phyloP scores from a whole-genome alignment of 1,140 invertebrate species.

The Hyposmocoma kahamanoa region DNA sequence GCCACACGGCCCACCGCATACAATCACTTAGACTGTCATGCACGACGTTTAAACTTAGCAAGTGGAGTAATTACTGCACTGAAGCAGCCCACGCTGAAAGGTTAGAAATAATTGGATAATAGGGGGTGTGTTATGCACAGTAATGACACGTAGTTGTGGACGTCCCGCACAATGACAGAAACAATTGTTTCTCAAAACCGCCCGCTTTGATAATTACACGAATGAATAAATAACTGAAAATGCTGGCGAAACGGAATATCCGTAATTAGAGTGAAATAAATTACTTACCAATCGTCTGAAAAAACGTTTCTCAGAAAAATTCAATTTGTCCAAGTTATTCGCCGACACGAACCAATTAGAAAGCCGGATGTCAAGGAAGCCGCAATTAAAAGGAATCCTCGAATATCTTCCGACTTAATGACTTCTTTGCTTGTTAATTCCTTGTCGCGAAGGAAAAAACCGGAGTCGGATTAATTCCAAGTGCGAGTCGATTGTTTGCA shows the following conservation, averaged over 20 bases:
- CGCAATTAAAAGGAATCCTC: conserved; percentile 70
- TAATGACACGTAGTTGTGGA: conserved; percentile 31
- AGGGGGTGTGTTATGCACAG: conserved; percentile 35
- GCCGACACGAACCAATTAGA: conserved; percentile 67
- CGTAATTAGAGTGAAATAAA: background rate
- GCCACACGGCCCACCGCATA: conserved; percentile 30
- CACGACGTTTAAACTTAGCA: conserved; percentile 42
- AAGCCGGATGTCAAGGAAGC: conserved; percentile 58
- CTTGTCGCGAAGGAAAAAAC: conserved; percentile 69
- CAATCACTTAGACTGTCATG: conserved; percentile 66
- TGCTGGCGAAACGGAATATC: background rate
- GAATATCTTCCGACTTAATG: conserved; percentile 71
- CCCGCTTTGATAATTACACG: too few relatives aligned
- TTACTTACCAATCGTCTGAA: conserved; percentile 4
- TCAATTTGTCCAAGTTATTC: conserved; percentile 52
- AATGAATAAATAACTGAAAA: background rate
- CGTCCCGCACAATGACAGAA: conserved; percentile 16
- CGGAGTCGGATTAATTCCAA: conserved; percentile 70
- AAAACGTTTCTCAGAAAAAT: conserved; percentile 47
- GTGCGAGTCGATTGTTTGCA: conserved; percentile 72
- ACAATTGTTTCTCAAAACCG: background rate
- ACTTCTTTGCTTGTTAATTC: conserved; percentile 73
- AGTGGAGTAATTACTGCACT: conserved; percentile 47
- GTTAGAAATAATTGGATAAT: conserved; percentile 69
- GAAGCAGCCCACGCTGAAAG: conserved; percentile 48